Evolutionary conservation across 2,797 vertebrate genomes (phyloP), one percentile per base, ranked within the genome.

Genomic region (Phaenicophaeus curvirostris): DNA sequence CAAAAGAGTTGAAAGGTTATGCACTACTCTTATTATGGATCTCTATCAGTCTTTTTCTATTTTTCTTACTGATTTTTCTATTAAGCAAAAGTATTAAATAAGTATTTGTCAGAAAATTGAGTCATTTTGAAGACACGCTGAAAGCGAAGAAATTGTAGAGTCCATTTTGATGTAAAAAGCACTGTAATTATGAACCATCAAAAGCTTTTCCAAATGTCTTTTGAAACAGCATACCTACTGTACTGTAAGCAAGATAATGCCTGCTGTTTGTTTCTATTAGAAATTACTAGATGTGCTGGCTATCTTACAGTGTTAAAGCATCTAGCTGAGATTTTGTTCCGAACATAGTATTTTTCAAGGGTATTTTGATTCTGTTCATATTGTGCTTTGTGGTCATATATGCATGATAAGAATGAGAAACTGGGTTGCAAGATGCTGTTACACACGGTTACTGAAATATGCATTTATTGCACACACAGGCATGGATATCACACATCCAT

Each of bases 51-150:
- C 31, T 85, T 94, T 92, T 63, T 84, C 42, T 67, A 21, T 4
- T 89, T 89, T 83, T 81, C 69, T 76, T 18, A 63, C 31, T 82
- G 44, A 46, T 57, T 85, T 91, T 92, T 83, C 65, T 86, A 7
- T 81, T 88, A 91, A 89, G 65, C 31, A 75, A 59, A 87, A 91
- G 10, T 76, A 76, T 73, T 69, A 78, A 90, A 50, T 69, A 81
- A 85, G 17, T 75, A 73, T 88, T 90, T 92, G 69, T 69, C 89
- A 92, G 76, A 88, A 96, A 91, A 86, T 46, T 69, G 79, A 86
- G 76, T 93, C 41, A 82, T 91, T 74, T 90, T 83, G 90, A 85
- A 39, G 74, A 90, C 74, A 72, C 28, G n/a, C 55, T 89, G 24
- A 67, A 92, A 88, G 39, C 48, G 48, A 85, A 74, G 66, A 88